These are phyloP conservation scores for Ditula angustiorana DNA, from an alignment of 2,888 invertebrate species.

Conservation along the genomic window DNA sequence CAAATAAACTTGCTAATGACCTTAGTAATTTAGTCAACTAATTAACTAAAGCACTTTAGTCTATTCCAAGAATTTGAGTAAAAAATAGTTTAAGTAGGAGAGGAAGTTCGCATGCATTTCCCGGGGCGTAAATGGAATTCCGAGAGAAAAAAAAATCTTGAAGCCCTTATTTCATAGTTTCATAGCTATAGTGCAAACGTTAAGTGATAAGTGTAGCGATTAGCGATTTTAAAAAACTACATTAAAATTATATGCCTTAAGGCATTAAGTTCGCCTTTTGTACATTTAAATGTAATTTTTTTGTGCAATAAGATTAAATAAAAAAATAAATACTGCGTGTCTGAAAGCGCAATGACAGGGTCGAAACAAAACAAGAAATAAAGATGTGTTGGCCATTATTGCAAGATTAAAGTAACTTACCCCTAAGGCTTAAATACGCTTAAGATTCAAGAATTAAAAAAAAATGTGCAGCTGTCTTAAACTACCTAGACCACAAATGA, in stretches of 20 bases:
- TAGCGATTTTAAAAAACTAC: neutral
- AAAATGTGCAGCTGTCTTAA: too few species aligned
- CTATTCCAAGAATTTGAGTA: slow-evolving; percentile 42
- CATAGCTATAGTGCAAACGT: neutral
- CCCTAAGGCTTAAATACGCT: too few species aligned
- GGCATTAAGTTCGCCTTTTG: too few species aligned
- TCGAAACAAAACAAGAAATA: too few species aligned
- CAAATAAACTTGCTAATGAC: slow-evolving; percentile 42
- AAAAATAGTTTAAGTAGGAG: slow-evolving; percentile 39
- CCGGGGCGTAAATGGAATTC: slow-evolving; percentile 51
- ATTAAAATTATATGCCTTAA: neutral
- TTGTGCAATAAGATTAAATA: too few species aligned
- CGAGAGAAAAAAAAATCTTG: slow-evolving; percentile 48
- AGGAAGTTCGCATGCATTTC: slow-evolving; percentile 55
- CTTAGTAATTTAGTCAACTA: slow-evolving; percentile 46
- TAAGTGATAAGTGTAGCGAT: slow-evolving; percentile 17
- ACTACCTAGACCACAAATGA: too few species aligned
- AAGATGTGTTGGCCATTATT: too few species aligned
- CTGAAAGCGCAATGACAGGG: too few species aligned
- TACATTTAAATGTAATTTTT: too few species aligned
- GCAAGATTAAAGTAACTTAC: too few species aligned
- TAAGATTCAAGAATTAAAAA: too few species aligned
- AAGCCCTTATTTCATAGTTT: slow-evolving; percentile 44
- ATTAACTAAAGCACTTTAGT: slow-evolving; percentile 47
- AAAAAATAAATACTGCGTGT: too few species aligned